phyloP scores from a whole-genome alignment of 2,797 vertebrate genomes.

The Ptychadena robeensis region DNA sequence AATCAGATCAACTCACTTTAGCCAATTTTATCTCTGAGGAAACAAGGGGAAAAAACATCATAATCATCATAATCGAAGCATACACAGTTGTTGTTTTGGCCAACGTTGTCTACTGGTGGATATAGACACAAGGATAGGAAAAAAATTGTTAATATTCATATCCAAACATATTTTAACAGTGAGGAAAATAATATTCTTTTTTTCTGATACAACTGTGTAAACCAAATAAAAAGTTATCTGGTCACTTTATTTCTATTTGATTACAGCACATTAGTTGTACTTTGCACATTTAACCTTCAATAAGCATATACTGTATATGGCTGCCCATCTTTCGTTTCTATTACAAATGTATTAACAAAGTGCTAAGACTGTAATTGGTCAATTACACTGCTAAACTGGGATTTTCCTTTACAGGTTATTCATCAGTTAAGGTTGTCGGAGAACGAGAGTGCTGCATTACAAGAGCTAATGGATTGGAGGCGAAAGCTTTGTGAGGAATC shows the following conservation, averaged over 20 bases:
- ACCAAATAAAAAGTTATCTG: background rate
- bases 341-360: background rate
- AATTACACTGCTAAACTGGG: background rate
- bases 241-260: background rate
- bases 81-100: background rate
- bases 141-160: too few relatives aligned
- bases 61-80: background rate
- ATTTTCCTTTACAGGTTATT: conserved; percentile 76
- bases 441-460: conserved; percentile 81
- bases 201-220: too few relatives aligned
- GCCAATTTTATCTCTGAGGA: background rate
- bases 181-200: too few relatives aligned
- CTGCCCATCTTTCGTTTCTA: background rate
- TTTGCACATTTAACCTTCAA: background rate
- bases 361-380: background rate
- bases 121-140: background rate
- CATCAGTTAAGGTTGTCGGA: conserved; percentile 82
- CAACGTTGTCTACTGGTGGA: background rate
- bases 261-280: too few relatives aligned
- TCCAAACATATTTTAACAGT: too few relatives aligned
- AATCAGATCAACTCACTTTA: background rate
- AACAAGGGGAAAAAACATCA: background rate
- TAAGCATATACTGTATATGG: too few relatives aligned
- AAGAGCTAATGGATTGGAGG: conserved; percentile 86
- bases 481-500: conserved; percentile 84